Conservation (phyloP, 2,113 vertebrate species). For the Stigmatopora nigra region DNA sequence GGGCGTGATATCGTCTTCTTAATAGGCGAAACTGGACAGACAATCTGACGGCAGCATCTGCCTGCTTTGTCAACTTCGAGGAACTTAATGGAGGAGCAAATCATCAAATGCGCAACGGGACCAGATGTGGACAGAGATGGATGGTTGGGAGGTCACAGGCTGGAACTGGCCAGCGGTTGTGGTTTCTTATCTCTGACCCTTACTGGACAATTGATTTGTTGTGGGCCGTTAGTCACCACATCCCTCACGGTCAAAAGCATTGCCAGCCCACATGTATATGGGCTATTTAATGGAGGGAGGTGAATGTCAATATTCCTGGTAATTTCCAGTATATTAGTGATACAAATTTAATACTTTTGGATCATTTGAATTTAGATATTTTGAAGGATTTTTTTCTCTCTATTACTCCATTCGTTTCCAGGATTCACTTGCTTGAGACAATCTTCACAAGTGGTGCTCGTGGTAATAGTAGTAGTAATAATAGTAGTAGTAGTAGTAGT, state of each 20-base stretch:
- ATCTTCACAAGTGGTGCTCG: slow-evolving; percentile 47
- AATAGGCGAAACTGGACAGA: slow-evolving; percentile 40
- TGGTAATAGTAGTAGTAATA: slow-evolving; percentile 47
- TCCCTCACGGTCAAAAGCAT: slow-evolving; percentile 23
- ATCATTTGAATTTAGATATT: neutral
- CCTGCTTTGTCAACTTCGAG: slow-evolving; percentile 67
- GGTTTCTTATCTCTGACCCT: slow-evolving; percentile 77
- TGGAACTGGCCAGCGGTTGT: slow-evolving; percentile 71
- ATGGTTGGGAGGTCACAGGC: slow-evolving; percentile 78
- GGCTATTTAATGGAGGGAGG: slow-evolving; percentile 45
- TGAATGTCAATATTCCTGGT: slow-evolving; percentile 1
- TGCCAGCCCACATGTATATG: slow-evolving; percentile 37
- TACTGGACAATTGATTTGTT: slow-evolving; percentile 86
- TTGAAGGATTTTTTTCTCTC: neutral
- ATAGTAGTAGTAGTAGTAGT: slow-evolving; percentile 41
- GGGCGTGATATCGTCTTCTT: slow-evolving; percentile 49
- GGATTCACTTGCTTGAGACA: slow-evolving; percentile 47
- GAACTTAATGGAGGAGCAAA: slow-evolving; percentile 70
- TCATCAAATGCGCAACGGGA: slow-evolving; percentile 66
- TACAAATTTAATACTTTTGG: neutral
- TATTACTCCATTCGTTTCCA: neutral
- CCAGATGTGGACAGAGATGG: slow-evolving; percentile 80
- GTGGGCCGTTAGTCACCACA: slow-evolving; percentile 80
- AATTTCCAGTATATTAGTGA: neutral
- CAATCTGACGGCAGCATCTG: slow-evolving; percentile 78